Percentiles rank a stretch among this genome's conserved stretches.
phyloP scores from a whole-genome alignment of 2,888 invertebrate species.

The Aspidiotus destructor region DNA sequence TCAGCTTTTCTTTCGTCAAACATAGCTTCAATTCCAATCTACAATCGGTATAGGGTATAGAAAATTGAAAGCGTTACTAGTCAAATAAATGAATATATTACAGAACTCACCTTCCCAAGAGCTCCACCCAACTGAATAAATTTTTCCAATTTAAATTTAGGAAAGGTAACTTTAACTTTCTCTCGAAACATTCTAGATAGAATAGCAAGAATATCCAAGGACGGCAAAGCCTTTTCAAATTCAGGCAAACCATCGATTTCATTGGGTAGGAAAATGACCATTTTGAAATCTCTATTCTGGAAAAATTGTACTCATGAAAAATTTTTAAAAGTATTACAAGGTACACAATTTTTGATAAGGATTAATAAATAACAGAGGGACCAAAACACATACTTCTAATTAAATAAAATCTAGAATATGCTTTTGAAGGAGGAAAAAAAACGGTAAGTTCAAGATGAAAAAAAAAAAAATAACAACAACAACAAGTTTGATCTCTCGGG shows the following conservation, averaged over 20 bases:
- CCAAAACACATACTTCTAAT: background rate
- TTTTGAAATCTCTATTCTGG: conserved; percentile 5
- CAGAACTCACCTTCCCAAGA: conserved; percentile 53
- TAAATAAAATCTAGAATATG: no score
- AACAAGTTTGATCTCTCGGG: no score
- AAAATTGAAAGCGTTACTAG: background rate
- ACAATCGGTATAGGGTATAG: background rate
- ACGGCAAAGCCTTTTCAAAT: conserved; percentile 53
- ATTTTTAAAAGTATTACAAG: no score
- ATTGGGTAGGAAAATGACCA: conserved; percentile 57
- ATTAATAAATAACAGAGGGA: conserved; percentile 12
- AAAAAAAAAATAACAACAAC: no score
- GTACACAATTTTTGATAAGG: background rate
- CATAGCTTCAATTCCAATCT: conserved; percentile 22
- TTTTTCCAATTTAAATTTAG: conserved; percentile 71
- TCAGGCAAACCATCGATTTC: conserved; percentile 53
- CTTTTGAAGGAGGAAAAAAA: no score
- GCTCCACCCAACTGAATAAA: conserved; percentile 54
- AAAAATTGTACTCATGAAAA: background rate
- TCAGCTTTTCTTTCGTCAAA: conserved; percentile 46
- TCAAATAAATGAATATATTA: background rate
- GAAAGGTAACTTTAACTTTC: conserved; percentile 59
- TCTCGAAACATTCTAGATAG: conserved; percentile 44
- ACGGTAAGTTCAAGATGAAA: no score
- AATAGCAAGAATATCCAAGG: conserved; percentile 47